Base-by-base conservation (phyloP, 2,888 invertebrate species). In the Molanna angustata region DNA sequence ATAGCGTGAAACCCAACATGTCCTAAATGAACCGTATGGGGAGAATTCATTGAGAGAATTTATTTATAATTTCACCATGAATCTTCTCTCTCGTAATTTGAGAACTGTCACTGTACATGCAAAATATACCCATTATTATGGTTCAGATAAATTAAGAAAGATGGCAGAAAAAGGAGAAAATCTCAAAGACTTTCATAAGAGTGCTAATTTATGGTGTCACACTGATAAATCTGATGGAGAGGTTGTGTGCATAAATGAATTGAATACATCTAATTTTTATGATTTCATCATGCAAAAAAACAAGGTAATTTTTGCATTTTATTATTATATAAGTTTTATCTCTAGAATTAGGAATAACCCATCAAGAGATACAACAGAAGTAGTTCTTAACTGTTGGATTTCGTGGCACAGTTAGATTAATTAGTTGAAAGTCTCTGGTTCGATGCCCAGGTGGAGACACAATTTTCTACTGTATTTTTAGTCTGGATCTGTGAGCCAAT, bases 1-100 rank as follows among this genome's bases (percentile, higher is more conserved):
- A 33, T 67, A 88, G 87, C 79, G 80, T 66, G 90, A 90, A 65
- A 73, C 71, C 63, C 86, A 86, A 66, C 85, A 83, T 64, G 69
- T 86, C 9, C 73, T 86, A 64, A 67, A 78, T 35, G 74, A 73
- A 41, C 70, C 74, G 6, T 72, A 79, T 60, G 78, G 71, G 52
- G 76, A 76, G 50, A 68, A 68, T 58, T 74, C 75, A 27, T 52
- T 82, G 2, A 64, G 78, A 53, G 72, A 78, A 46, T 82, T 82
- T 61, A 77, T 83, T 44, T 65, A 66, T 52, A 80, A 81, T 61
- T 83, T 76, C 63, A 79, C 79, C 0, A 62, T 61, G 27, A 71
- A 71, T 49, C 62, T 54, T 3, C 43, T 76, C 31, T 71, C 71
- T 60, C 69, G 74, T 7, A 67, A 71, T n/a, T 58, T 77, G 3